Percentiles rank a stretch among this genome's conserved stretches.
Conservation (phyloP, 2,113 vertebrate species). For the Myotis brandtii region DNA sequence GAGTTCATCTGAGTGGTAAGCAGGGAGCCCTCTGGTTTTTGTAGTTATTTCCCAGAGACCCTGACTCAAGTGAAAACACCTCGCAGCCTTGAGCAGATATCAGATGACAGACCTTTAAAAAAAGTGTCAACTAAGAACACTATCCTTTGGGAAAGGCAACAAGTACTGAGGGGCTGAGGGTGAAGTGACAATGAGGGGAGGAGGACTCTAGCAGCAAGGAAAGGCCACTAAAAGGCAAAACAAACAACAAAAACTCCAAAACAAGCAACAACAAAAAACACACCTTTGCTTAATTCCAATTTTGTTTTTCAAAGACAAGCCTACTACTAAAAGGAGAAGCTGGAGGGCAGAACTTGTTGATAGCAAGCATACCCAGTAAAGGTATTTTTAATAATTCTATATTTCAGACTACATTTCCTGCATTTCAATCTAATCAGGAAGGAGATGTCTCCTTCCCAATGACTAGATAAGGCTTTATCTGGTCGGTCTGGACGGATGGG, state of each 20-base stretch:
- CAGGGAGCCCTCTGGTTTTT: neutral
- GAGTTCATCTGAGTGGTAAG: neutral
- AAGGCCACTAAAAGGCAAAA: neutral
- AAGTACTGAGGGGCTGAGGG: neutral
- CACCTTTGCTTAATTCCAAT: neutral
- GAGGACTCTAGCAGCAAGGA: neutral
- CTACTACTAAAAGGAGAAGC: neutral
- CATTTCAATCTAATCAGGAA: neutral
- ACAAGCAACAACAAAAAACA: neutral
- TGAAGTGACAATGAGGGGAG: too few species aligned
- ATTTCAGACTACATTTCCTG: conserved; percentile 29
- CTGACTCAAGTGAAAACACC: neutral
- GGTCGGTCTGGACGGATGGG: neutral
- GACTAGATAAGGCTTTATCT: neutral
- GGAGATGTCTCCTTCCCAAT: neutral
- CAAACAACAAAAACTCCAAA: neutral
- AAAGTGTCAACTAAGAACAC: neutral
- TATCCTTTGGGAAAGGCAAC: neutral
- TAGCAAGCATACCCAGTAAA: neutral
- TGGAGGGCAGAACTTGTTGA: neutral
- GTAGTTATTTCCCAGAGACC: neutral
- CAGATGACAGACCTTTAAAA: neutral
- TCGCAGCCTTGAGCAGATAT: neutral
- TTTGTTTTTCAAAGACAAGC: neutral
- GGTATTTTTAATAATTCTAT: neutral